Evolutionary conservation across 2,888 invertebrate species (phyloP).

Genomic region (Incurvaria masculella): DNA sequence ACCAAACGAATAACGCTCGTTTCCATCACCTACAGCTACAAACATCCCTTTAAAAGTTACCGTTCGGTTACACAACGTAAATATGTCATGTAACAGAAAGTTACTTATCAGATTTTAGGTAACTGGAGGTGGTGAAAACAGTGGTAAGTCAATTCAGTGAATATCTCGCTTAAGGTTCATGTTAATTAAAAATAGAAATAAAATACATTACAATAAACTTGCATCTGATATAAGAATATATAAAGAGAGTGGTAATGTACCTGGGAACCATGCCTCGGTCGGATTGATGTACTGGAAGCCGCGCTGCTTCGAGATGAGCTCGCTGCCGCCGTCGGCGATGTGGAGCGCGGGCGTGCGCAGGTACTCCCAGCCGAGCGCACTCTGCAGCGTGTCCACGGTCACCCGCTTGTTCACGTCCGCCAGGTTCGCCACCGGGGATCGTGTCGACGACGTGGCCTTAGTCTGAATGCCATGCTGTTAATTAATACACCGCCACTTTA

Average conservation of each 20-base stretch:
- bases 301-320: constrained; percentile 68
- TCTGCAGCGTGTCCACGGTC: constrained; percentile 68
- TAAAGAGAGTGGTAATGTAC: constrained; percentile 30
- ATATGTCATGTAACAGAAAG: no score
- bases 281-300: constrained; percentile 87
- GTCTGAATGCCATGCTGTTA: constrained; percentile 76
- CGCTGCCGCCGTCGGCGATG: constrained; percentile 69
- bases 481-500: constrained; percentile 35
- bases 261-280: constrained; percentile 85
- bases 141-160: constrained; percentile 3
- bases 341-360: constrained; percentile 68
- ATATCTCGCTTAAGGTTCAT: constrained; percentile 7
- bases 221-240: neutral
- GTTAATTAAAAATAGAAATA: neutral
- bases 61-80: no score
- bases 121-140: no score
- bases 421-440: constrained; percentile 81
- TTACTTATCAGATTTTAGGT: no score
- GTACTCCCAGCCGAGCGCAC: constrained; percentile 81
- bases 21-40: no score
- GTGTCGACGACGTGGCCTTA: constrained; percentile 82
- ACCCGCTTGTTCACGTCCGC: constrained; percentile 69
- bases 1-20: no score
- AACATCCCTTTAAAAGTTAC: no score
- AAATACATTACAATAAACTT: neutral